phyloP scores from a whole-genome alignment of 2,797 vertebrate genomes.

The Neosilurus hyrtlii region DNA sequence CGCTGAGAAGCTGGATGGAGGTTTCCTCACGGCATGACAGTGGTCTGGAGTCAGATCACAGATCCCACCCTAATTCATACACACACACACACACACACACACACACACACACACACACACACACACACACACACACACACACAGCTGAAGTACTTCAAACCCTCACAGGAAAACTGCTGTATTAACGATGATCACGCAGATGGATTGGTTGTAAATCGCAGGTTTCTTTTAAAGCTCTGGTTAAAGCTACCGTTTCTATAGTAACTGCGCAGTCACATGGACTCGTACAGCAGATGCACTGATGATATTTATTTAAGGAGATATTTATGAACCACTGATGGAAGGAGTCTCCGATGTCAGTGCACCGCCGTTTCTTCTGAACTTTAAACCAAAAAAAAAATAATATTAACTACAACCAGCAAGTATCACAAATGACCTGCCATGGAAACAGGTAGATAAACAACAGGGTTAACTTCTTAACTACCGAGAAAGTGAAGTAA shows the following conservation, averaged over 20 bases:
- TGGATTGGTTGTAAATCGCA: background rate
- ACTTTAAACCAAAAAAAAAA: too few species aligned
- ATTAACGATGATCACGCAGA: background rate
- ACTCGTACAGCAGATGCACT: background rate
- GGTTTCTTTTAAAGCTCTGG: background rate
- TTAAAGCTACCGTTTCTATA: background rate
- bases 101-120: background rate
- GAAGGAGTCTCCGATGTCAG: slow-evolving; percentile 18
- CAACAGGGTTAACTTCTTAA: background rate
- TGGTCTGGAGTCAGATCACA: background rate
- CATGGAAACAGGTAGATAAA: background rate
- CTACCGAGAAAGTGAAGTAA: background rate
- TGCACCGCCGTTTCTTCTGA: too few species aligned
- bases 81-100: background rate
- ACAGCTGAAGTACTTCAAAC: background rate
- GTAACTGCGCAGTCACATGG: background rate
- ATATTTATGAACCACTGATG: too few species aligned
- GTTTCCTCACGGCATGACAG: background rate
- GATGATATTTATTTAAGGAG: background rate
- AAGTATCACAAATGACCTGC: background rate
- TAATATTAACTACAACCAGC: too few species aligned
- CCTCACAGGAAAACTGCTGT: background rate
- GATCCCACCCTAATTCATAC: background rate
- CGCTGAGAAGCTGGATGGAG: background rate
- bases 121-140: background rate